Evolutionary conservation across 2,113 vertebrate species (phyloP), one percentile per base, ranked within the genome.

Genomic region (Tachuris rubrigastra): DNA sequence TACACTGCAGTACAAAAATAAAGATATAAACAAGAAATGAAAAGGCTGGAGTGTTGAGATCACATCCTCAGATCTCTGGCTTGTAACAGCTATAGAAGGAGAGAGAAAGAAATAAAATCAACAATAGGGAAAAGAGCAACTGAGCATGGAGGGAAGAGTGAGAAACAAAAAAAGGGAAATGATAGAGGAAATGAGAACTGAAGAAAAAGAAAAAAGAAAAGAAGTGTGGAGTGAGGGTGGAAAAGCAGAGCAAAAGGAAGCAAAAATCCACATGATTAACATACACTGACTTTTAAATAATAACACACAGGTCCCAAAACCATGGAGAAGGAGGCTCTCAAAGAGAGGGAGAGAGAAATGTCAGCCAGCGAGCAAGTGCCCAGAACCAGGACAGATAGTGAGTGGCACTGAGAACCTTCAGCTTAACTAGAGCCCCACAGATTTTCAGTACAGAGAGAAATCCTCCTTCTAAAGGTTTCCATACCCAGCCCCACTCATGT

Each of bases 21-120:
- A 98, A 98, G 91, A 91, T 96, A 97, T 86, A 92, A 97, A 97
- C 93, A 71, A 96, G 91, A 97, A 97, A 97, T 79, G 62, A 95
- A 97, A 96, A 94, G 95, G 89, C 91, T 94, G 92, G 87, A 96
- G 97, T 69, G 73, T 94, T 30, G 65, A 87, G 85, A 95, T 98
- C 96, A 97, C 91, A 97, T 97, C 97, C 97, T 97, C 97, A 98
- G 95, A 95, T 97, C 97, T 98, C 96, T 97, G 98, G 95, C 94
- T 98, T 98, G 97, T 96, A 98, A 97, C 90, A 98, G 93, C 97
- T 98, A 94, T 80, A 96, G 95, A 92, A 97, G 67, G 87, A 96
- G 87, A 97, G 85, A 91, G 76, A 97, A 85, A 87, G 73, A 97
- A 91, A 95, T 6, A 69, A 87, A 96, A 87, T 92, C 18, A 88